Base-by-base conservation (phyloP, 2,888 invertebrate genomes). In the Drosophila subquinaria region DNA sequence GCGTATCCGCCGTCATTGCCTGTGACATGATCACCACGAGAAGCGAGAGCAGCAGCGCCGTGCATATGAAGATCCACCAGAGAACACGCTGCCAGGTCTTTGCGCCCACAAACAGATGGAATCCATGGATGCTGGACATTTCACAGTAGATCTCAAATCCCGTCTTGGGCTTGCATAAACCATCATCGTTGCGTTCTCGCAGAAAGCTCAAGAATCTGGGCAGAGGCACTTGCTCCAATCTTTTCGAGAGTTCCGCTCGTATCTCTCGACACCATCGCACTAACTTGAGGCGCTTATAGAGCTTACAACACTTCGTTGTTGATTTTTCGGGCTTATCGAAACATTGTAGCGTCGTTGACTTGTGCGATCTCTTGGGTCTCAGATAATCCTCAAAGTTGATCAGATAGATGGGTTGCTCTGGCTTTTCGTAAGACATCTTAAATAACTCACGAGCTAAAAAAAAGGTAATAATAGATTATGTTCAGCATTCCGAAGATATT, bases 1-100 rank as follows among this genome's bases (percentile, higher is more conserved):
- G 94, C 53, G 94, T 94, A 38, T 93, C 92, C 0, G 93, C 92
- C 66, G 94, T 94, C 93, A 94, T 94, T 4, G 91, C 90, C 91
- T 94, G 94, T 0, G 95, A 95, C 6, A 94, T 93, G 2, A 93
- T 83, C 5, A 95, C 92, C 47, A 95, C 93, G 15, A 92, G 92
- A 0, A 92, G 81, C 0, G 95, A 94, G 6, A 93, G 90, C 3
- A 93, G 80, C 2, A 95, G 86, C 23, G 95, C 94, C 1, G 93
- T 43, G 4, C 94, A 51, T 11, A 95, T 94, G 0, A 94, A 93
- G 0, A 94, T 53, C 2, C 93, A 93, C 96, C 96, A 96, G 38
- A 88, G 76, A 4, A 90, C 73, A 8, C 89, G 79, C 55, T 92
- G 91, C 78, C 83, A 90, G 4, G 88, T 88, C 11, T 84, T 80